These are phyloP conservation scores for Procambarus clarkii DNA, from an alignment of 1,140 invertebrate species.

Conservation along the genomic window DNA sequence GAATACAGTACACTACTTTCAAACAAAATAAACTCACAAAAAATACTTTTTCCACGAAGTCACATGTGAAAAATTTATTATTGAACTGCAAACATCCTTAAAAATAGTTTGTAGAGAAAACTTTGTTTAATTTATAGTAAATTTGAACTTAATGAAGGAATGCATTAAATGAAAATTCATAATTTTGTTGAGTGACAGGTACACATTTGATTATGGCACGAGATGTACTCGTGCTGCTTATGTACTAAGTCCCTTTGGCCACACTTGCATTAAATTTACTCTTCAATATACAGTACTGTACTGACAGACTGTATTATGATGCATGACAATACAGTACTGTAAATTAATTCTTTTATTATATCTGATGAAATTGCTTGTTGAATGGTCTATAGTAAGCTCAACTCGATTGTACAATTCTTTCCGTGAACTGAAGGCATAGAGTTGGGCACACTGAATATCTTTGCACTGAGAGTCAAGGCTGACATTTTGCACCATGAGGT, in stretches of 20 bases:
- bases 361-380: not conserved
- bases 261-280: not conserved
- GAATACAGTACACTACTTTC: too few relatives aligned
- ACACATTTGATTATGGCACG: not conserved
- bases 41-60: too few relatives aligned
- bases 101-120: conserved; percentile 1
- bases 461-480: not conserved
- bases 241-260: not conserved
- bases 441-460: not conserved
- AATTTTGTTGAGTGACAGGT: not conserved
- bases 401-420: not conserved
- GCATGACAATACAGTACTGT: not conserved
- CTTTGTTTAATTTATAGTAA: not conserved
- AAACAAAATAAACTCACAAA: too few relatives aligned
- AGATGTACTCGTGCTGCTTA: not conserved
- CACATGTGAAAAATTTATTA: too few relatives aligned
- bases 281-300: not conserved
- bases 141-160: conserved; percentile 5
- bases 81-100: not conserved
- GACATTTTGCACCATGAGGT: not conserved
- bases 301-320: not conserved
- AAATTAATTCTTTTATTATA: not conserved
- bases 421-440: not conserved
- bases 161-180: not conserved
- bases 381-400: not conserved